A percentile compares a stretch with the other conserved stretches of the same genome.
These are phyloP conservation scores for Pachyuromys duprasi DNA, from an alignment of 2,797 vertebrate species.

Conservation along the genomic window DNA sequence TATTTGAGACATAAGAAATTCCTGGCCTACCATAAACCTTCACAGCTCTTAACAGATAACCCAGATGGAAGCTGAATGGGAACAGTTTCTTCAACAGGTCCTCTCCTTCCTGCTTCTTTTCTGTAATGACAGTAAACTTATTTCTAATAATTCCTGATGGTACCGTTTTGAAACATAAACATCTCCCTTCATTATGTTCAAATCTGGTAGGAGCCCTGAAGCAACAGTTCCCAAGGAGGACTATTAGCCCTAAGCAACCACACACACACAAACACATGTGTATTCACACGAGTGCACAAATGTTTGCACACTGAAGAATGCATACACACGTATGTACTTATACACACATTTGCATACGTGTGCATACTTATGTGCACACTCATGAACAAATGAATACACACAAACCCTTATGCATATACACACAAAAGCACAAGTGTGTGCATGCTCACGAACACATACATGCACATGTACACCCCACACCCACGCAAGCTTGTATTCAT, in stretches of 20 bases:
- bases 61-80: background rate
- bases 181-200: conserved; percentile 26
- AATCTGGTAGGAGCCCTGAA: background rate
- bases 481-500: no score
- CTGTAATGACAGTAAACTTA: conserved; percentile 11
- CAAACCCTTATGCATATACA: background rate
- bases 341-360: background rate
- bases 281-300: background rate
- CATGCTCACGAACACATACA: background rate
- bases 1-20: background rate
- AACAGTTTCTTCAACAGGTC: conserved; percentile 9
- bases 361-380: background rate
- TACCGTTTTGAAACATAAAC: conserved; percentile 26
- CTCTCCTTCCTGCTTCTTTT: background rate
- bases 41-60: background rate
- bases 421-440: background rate
- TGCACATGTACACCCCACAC: no score
- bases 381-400: no score
- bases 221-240: conserved; percentile 14
- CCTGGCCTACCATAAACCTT: background rate
- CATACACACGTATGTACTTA: accelerated
- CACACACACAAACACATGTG: background rate
- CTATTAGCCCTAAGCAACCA: background rate
- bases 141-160: conserved; percentile 3
- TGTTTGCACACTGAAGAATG: background rate